Base-by-base conservation (phyloP, 92 coral and sea anemone species). In the Paragorgia papillata region DNA sequence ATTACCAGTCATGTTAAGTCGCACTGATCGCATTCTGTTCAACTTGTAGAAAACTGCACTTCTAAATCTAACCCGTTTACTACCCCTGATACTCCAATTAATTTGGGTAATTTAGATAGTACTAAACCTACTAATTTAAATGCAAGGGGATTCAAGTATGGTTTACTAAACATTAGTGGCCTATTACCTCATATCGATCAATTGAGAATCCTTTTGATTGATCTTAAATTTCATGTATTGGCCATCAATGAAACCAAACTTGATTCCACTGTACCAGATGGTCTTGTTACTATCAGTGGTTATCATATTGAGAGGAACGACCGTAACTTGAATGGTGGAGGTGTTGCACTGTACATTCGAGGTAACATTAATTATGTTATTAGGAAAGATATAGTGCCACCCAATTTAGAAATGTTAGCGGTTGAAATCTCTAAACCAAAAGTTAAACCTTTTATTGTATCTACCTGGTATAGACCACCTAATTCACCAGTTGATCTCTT, bases 401-500 rank as follows among this genome's bases (percentile, higher is more conserved):
- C 12, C 22, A 48, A 27, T 51, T 57, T 69, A 22, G 81, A 75
- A 60, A 40, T 58, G 31, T 75, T 75, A 17, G 39, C 69, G 15
- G 39, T 75, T 39, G 59, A 59, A 59, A 59, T 75, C 24, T 15
- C 68, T 5, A 75, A 73, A 49, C 79, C 44, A 19, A 31, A 56
- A 4, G 44, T 50, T 2, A 53, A 61, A 27, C 26, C 81, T 22
- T 15, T 75, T 43, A 46, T 75, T 22, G 40, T 75, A 18, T 37
- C 69, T 15, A 75, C 81, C 18, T 75, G 81, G 81, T 75, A 75
- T 28, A 75, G 81, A 25, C 70, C 81, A 25, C 70, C 81, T 40
- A 46, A 51, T 39, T 58, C 81, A 21, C 59, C 71, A 22, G 44
- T 31, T n/a, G 57, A 34, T 28, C 9, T 25, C 26, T 75, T 59